Conservation (phyloP, 1,140 invertebrate genomes). For the Prorops nasuta region DNA sequence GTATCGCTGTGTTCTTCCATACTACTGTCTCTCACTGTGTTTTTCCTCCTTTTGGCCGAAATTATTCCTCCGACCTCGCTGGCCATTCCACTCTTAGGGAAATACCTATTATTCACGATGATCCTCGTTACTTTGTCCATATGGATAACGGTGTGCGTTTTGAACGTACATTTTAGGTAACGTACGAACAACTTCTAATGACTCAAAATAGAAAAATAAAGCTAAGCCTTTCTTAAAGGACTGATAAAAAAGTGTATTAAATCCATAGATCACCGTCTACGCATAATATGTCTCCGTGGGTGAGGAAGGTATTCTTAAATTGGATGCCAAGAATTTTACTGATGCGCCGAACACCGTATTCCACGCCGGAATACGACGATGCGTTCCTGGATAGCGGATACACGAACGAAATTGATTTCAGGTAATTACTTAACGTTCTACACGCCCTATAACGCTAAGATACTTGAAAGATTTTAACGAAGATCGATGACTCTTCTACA, state of each 20-base stretch:
- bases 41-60: constrained; percentile 95
- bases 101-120: constrained; percentile 97
- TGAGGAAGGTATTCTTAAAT: constrained; percentile 83
- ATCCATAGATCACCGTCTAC: constrained; percentile 85
- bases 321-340: constrained; percentile 85
- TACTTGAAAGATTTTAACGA: background rate
- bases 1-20: constrained; percentile 95
- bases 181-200: constrained; percentile 31
- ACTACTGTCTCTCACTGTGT: constrained; percentile 95
- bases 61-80: constrained; percentile 97
- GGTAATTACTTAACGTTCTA: constrained; percentile 54
- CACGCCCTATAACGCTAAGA: background rate
- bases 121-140: constrained; percentile 95
- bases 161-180: constrained; percentile 98
- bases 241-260: background rate
- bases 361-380: constrained; percentile 78
- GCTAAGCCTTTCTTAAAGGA: background rate
- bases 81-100: constrained; percentile 94
- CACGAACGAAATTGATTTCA: constrained; percentile 75
- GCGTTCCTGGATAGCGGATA: constrained; percentile 73
- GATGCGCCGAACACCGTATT: constrained; percentile 85
- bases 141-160: constrained; percentile 93
- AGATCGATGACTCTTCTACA: background rate
- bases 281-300: constrained; percentile 91
- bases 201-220: background rate